Base-by-base conservation (phyloP, 35 echinoderm and acorn worm species). In the Stichopus chloronotus region DNA sequence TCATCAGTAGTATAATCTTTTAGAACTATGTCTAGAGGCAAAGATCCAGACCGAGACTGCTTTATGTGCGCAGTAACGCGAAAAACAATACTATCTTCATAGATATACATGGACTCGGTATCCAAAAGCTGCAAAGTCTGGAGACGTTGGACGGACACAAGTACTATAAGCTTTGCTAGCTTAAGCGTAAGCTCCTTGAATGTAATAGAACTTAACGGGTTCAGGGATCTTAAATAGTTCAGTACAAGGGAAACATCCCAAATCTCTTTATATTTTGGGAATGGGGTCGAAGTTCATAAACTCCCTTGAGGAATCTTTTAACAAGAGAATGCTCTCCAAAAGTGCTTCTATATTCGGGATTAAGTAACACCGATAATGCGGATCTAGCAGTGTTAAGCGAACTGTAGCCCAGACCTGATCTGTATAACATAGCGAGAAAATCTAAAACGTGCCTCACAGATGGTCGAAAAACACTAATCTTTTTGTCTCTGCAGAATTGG, bases 201-300 rank as follows among this genome's bases (percentile, higher is more conserved):
- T 76, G 72, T 76, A 76, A 76, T 76, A 76, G 72, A 76, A 24
- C 72, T 76, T 16, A 76, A 71, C 11, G 65, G n/a, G n/a, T n/a
- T n/a, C n/a, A 74, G n/a, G n/a, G n/a, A n/a, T n/a, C n/a, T n/a
- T n/a, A n/a, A n/a, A n/a, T n/a, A n/a, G n/a, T n/a, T n/a, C n/a
- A n/a, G n/a, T n/a, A 10, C 69, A 74, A 3, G 69, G 16, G 69
- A 74, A 74, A 74, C 69, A 74, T 74, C 23, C 69, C 69, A n/a
- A 74, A 74, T n/a, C n/a, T 74, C 23, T 8, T 74, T 74, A 74
- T 74, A 8, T 74, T 74, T 74, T 74, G 69, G 69, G 23, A 74
- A 22, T 74, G 69, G 5, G 69, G 69, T 19, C 69, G 69, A 74
- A 74, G 69, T 74, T 74, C 69, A 74, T 74, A 74, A 74, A 74